Base-by-base conservation (phyloP, 1,140 invertebrate species). In the Portunus trituberculatus region DNA sequence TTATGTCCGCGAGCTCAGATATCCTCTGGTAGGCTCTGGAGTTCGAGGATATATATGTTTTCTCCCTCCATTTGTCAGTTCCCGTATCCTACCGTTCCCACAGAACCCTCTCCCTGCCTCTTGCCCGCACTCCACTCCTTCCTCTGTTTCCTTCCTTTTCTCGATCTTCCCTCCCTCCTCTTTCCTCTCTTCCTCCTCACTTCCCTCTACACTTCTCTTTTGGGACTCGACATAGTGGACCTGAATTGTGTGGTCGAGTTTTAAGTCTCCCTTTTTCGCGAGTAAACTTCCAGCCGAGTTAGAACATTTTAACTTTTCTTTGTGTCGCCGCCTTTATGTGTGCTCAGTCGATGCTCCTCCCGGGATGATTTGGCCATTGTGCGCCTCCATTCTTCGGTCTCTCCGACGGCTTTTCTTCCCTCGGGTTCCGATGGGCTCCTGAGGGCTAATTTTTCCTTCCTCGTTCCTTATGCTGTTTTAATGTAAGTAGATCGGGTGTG, bases 241-340 rank as follows among this genome's bases (percentile, higher is more conserved):
- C 90, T 88, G 46, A 87, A 95, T 92, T 92, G 94, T 92, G 91
- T 76, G 94, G 94, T 92, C 94, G 29, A 95, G 94, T 95, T 93
- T 95, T 95, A 95, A 92, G 92, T 92, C 84, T 95, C 82, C 94
- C 94, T 89, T 95, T 95, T 92, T 92, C 89, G 29, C 45, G 83
- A 92, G 94, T 93, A 95, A 95, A 95, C 94, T 89, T 89, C 84
- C 84, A 92, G 52, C 84, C 87, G 84, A 76, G 45, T 95, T 89
- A 39, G 94, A 86, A 88, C 94, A 95, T 95, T 95, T 95, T 95
- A 95, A 95, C 94, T 95, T 95, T 39, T 92, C 91, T 87, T 95
- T 95, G 86, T 95, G 84, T 32, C 59, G 83, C 46, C 20, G 91
- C 84, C 94, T 95, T 95, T 95, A 83, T 93, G 48, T 86, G 94